Evolutionary conservation across 2,113 vertebrate species (phyloP), one percentile per base, ranked within the genome.

Genomic region (Oxyruncus cristatus): DNA sequence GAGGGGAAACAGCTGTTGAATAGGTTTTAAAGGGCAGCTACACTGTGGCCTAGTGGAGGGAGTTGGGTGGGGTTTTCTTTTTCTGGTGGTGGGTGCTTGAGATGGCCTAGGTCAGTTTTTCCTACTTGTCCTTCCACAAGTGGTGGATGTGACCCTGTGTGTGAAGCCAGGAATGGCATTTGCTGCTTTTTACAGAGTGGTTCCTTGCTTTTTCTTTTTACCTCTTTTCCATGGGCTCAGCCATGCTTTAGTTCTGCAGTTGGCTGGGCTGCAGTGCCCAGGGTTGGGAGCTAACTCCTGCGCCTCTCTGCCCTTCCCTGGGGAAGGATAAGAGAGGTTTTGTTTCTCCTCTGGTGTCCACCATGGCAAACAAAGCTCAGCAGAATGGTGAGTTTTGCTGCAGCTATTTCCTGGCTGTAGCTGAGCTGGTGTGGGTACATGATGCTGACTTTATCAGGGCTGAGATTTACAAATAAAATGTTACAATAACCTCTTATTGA

Each of bases 21-120:
- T 11, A 53, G 65, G 28, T 62, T 79, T 83, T 58, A 76, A 72
- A 79, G 81, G 55, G 46, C 53, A 58, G 53, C 23, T 92, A 66
- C 53, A 82, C 50, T 0, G 1, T 17, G 28, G 49, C 11, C 9
- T 27, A 3, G 9, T 14, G 41, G n/a, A 13, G 7, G 41, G 24
- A 23, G 3, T 0, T 32, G 37, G 6, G 5, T 14, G 3, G 19
- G 1, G 4, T 32, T 0, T 11, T 17, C 47, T 49, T 18, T 23
- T 47, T 23, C 2, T 44, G 12, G 39, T 33, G 14, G 1, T 2
- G 9, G 17, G 12, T 1, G 39, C 1, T 3, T 33, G 56, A 20
- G 47, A 3, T 39, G 33, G 7, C 2, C 15, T n/a, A 30, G 32
- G 59, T 33, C 5, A 14, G 5, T 6, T 49, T 62, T 8, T 41